phyloP scores from a whole-genome alignment of 2,888 invertebrate genomes.

The Periphyllus acericola region DNA sequence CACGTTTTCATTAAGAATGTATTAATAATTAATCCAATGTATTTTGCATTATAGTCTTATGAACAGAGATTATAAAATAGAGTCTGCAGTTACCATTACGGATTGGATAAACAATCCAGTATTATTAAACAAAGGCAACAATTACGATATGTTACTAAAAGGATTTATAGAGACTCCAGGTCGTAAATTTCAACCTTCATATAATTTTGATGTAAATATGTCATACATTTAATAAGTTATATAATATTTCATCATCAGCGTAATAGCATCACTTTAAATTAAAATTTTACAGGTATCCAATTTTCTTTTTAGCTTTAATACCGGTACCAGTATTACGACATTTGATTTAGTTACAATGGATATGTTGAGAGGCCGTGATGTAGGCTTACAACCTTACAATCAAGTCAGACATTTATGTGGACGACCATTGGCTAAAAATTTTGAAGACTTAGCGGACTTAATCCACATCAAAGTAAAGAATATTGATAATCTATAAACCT shows the following conservation, averaged over 20 bases:
- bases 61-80: constrained; percentile 45
- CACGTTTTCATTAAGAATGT: no score
- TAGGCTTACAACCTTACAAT: constrained; percentile 92
- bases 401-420: constrained; percentile 92
- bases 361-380: constrained; percentile 91
- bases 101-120: constrained; percentile 59
- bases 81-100: constrained; percentile 4
- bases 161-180: constrained; percentile 42
- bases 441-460: constrained; percentile 83
- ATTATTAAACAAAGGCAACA: constrained; percentile 39
- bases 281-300: constrained; percentile 79
- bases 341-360: constrained; percentile 93
- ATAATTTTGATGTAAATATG: background rate
- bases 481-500: no score
- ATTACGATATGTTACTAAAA: constrained; percentile 57
- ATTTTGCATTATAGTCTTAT: constrained; percentile 59
- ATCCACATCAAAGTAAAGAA: constrained; percentile 83
- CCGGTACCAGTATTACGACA: constrained; percentile 68
- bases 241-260: no score
- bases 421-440: constrained; percentile 80
- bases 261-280: constrained; percentile 66
- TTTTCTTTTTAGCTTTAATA: constrained; percentile 75
- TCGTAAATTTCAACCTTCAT: background rate
- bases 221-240: background rate
- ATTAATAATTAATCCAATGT: no score